These are phyloP conservation scores for Melitaea cinxia DNA, from an alignment of 1,140 invertebrate species.

Conservation along the genomic window DNA sequence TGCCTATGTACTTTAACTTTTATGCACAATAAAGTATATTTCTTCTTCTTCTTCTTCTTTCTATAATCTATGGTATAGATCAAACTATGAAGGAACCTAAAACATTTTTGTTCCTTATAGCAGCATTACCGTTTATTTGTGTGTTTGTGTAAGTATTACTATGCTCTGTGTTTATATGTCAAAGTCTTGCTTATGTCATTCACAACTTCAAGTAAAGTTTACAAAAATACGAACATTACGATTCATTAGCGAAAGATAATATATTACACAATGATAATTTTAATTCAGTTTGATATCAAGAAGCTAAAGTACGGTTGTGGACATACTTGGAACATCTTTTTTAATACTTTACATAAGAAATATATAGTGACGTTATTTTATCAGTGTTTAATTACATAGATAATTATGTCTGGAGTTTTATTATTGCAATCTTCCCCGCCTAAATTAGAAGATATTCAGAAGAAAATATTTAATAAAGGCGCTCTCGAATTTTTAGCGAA, in stretches of 20 bases:
- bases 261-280: slow-evolving; percentile 7
- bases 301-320: not conserved
- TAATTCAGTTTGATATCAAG: slow-evolving; percentile 9
- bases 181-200: not conserved
- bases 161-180: too few relatives aligned
- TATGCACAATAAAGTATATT: too few relatives aligned
- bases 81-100: too few relatives aligned
- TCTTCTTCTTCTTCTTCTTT: too few relatives aligned
- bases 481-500: slow-evolving; percentile 75
- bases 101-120: too few relatives aligned
- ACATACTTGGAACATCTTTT: not conserved
- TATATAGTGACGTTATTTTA: not conserved
- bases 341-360: not conserved
- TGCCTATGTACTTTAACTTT: too few relatives aligned
- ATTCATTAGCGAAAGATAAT: not conserved
- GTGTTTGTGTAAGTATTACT: too few relatives aligned
- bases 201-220: slow-evolving; percentile 7
- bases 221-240: not conserved
- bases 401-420: slow-evolving; percentile 58
- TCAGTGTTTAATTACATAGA: slow-evolving; percentile 7
- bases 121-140: too few relatives aligned
- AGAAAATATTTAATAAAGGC: slow-evolving; percentile 66
- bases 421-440: slow-evolving; percentile 75
- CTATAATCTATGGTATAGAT: too few relatives aligned
- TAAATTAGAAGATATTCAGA: slow-evolving; percentile 78